Conservation (phyloP, 1,140 invertebrate genomes). For the Megalonaias nervosa region DNA sequence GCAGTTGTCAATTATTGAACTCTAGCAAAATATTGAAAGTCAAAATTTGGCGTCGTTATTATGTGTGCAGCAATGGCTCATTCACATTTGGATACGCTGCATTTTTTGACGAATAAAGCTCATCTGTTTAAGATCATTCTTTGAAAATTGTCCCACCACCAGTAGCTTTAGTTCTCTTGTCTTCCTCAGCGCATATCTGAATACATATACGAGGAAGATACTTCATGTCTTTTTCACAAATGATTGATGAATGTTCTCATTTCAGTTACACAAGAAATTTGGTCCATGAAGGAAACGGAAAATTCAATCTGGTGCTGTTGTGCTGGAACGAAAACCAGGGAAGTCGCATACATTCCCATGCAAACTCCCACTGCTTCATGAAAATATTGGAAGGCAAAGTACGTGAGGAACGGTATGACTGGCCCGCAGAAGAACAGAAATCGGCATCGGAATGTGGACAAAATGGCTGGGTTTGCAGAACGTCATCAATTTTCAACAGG, state of each 20-base stretch:
- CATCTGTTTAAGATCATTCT: no score
- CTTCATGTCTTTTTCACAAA: no score
- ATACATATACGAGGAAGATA: no score
- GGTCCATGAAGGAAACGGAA: constrained; percentile 82
- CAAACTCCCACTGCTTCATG: constrained; percentile 98
- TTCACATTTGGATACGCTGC: no score
- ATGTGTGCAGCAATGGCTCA: no score
- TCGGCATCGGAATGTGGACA: constrained; percentile 67
- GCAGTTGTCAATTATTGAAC: no score
- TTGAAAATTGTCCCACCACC: no score
- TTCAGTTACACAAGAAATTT: constrained; percentile 69
- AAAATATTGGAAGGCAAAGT: constrained; percentile 80
- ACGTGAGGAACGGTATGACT: constrained; percentile 80
- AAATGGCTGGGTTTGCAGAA: constrained; percentile 69
- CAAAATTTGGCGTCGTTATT: no score
- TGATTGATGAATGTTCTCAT: background rate
- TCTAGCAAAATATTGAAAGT: no score
- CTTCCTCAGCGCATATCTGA: no score
- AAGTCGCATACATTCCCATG: constrained; percentile 96
- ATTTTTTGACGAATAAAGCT: no score
- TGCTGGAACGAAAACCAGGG: constrained; percentile 98
- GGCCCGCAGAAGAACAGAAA: constrained; percentile 76
- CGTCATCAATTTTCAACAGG: constrained; percentile 77
- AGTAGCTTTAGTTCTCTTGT: no score
- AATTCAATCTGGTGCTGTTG: constrained; percentile 97